Base-by-base conservation (phyloP, 2,888 invertebrate species). In the Syrista parreyssii region DNA sequence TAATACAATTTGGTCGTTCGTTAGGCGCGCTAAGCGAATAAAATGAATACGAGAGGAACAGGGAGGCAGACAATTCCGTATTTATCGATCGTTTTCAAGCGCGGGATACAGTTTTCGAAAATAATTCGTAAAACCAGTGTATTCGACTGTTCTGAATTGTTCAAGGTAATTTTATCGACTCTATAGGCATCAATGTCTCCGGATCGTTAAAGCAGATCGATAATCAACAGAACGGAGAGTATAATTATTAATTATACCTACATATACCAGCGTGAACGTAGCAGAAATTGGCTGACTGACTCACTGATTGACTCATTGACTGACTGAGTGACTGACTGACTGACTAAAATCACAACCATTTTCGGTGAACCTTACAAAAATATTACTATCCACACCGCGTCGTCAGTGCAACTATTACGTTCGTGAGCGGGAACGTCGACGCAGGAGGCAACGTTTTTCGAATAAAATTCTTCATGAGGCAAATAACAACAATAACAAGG, bases 331-430 rank as follows among this genome's bases (percentile, higher is more conserved):
- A 55, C 40, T 40, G 40, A 40, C 40, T 55, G 55, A 55, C 78
- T 81, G 82, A 82, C 78, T 81, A 78, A 77, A 83, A 84, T 84
- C 82, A 83, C 84, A 82, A 84, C 83, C 81, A 79, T 81, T 79
- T 79, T 80, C 79, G 81, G 81, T 81, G 81, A 79, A 81, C 76
- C 78, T 79, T 76, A 73, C 76, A 78, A 79, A 78, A 80, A 73
- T 40, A 71, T 71, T 71, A 32, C 32, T 71, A 71, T 32, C 71
- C 55, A 55, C 55, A 55, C 55, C 55, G 55, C 55, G 55, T 55
- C 55, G 55, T 55, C 55, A 55, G 23, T 55, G 55, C 9, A 55
- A 55, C 23, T 55, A 55, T 55, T 55, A 55, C 55, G 55, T 23
- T 55, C 23, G 23, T 23, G 23, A 55, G 55, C 55, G 55, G 23